Evolutionary conservation across 2,888 invertebrate species (phyloP).

Genomic region (Nudaria mundana): DNA sequence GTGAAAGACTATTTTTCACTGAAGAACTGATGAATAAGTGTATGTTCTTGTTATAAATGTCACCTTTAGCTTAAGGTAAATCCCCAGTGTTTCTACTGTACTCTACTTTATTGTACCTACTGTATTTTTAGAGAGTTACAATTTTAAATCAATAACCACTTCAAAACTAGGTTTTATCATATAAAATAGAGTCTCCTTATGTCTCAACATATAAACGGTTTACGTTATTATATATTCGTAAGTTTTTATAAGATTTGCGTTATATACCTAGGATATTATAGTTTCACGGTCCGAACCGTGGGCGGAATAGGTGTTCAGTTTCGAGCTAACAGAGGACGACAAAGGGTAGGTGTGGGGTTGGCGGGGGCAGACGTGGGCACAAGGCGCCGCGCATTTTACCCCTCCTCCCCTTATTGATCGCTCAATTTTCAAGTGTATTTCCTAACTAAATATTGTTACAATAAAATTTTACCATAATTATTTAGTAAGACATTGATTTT

Average conservation of each 20-base stretch:
- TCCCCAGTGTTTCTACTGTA: too few species aligned
- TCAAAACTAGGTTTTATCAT: too few species aligned
- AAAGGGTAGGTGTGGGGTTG: conserved; percentile 28
- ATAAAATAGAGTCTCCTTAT: too few species aligned
- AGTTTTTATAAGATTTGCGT: too few species aligned
- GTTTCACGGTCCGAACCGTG: conserved; percentile 54
- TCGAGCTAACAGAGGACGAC: conserved; percentile 43
- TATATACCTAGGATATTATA: too few species aligned
- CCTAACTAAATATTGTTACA: conserved; percentile 60
- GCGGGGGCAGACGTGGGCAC: conserved; percentile 57
- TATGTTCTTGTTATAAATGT: conserved; percentile 14
- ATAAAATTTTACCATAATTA: conserved; percentile 35
- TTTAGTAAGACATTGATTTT: conserved; percentile 10
- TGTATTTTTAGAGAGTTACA: too few species aligned
- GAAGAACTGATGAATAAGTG: conserved; percentile 10
- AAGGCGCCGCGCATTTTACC: conserved; percentile 56
- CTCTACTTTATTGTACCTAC: too few species aligned
- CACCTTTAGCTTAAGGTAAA: conserved; percentile 25
- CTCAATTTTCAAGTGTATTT: conserved; percentile 62
- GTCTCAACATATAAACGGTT: too few species aligned
- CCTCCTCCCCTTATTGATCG: conserved; percentile 70
- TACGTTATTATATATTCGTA: too few species aligned
- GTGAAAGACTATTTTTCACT: conserved; percentile 10
- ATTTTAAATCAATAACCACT: too few species aligned
- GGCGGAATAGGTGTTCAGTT: conserved; percentile 61